Conservation (phyloP, 2,113 vertebrate genomes). For the Theristicus caerulescens region DNA sequence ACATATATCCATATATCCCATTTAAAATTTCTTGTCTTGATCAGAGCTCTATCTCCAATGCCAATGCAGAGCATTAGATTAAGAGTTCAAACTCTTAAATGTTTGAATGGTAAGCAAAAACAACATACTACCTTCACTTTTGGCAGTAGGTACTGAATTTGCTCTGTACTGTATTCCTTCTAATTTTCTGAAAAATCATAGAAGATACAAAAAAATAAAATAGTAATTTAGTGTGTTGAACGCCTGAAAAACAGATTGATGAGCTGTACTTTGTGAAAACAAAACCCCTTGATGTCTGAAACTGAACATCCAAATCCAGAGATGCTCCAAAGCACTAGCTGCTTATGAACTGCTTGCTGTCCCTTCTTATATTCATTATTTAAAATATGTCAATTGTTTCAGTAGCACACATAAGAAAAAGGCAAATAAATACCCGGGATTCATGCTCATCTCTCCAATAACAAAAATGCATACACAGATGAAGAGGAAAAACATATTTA, state of each 20-base stretch:
- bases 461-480: background rate
- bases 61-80: background rate
- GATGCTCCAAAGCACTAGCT: background rate
- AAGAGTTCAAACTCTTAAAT: background rate
- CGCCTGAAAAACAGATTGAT: background rate
- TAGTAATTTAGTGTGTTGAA: background rate
- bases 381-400: background rate
- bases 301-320: background rate
- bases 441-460: background rate
- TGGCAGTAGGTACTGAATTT: background rate
- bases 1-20: too few relatives aligned
- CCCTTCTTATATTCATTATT: background rate
- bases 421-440: background rate
- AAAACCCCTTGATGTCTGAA: background rate
- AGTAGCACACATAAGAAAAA: background rate
- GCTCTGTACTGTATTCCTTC: background rate
- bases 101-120: background rate
- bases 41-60: background rate
- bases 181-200: background rate
- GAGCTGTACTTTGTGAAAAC: background rate
- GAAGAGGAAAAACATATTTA: background rate
- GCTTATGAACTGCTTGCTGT: background rate
- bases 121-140: background rate
- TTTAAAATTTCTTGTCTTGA: background rate
- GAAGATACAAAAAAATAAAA: background rate